phyloP scores from a whole-genome alignment of 2,797 vertebrate genomes.

The Botia kubotai region DNA sequence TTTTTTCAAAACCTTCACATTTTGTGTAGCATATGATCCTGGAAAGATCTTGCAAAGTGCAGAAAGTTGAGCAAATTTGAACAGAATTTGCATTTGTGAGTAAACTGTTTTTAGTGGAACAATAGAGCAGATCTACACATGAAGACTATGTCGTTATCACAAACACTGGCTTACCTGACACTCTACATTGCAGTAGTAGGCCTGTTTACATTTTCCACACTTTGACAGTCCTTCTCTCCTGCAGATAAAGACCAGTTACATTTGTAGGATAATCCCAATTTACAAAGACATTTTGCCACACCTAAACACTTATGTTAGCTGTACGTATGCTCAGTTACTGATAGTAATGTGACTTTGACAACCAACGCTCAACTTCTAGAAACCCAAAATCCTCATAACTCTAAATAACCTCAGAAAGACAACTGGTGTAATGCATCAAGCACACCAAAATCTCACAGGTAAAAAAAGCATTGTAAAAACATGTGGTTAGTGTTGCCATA shows the following conservation, averaged over 20 bases:
- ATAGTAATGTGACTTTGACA: too few species aligned
- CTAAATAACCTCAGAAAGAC: neutral
- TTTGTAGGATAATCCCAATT: neutral
- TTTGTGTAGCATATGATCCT: neutral
- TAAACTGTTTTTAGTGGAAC: neutral
- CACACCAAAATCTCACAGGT: neutral
- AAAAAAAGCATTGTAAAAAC: too few species aligned
- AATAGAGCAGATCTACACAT: neutral
- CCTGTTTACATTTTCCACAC: constrained; percentile 97
- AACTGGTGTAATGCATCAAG: neutral
- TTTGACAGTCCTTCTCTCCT: constrained; percentile 95
- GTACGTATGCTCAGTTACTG: too few species aligned
- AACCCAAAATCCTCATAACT: neutral
- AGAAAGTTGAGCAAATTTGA: neutral
- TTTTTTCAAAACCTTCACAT: neutral
- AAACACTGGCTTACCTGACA: constrained; percentile 87
- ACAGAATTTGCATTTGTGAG: too few species aligned
- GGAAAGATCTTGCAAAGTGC: neutral
- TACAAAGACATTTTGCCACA: neutral
- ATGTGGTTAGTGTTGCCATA: too few species aligned
- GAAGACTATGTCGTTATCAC: neutral
- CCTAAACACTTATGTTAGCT: too few species aligned
- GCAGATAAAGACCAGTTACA: constrained; percentile 62
- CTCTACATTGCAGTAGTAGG: constrained; percentile 93
- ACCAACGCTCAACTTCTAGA: neutral